Conservation (phyloP, 2,797 vertebrate species). For the Kryptolebias ocellatus region DNA sequence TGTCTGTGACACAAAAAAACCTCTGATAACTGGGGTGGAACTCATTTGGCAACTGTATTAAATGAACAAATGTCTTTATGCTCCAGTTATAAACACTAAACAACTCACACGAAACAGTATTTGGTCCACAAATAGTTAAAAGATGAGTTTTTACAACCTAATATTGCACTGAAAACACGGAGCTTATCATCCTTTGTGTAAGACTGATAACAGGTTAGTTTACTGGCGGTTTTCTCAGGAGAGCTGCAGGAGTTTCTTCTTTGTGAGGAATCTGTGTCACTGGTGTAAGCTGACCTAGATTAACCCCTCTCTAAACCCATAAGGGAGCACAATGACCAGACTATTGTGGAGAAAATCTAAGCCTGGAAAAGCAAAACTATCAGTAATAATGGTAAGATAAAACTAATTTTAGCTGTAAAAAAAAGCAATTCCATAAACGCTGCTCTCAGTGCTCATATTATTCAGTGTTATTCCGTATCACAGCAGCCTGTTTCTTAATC, state of each 20-base stretch:
- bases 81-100: conserved; percentile 19
- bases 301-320: conserved; percentile 53
- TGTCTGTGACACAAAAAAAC: conserved; percentile 61
- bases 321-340: conserved; percentile 22
- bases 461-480: background rate
- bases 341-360: background rate
- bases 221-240: conserved; percentile 7
- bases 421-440: background rate
- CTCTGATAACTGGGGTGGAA: conserved; percentile 75
- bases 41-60: conserved; percentile 57
- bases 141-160: background rate
- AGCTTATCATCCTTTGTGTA: conserved; percentile 4
- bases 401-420: background rate
- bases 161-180: too few relatives aligned
- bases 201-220: conserved; percentile 18
- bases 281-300: conserved; percentile 49
- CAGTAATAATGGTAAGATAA: background rate
- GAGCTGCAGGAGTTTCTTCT: conserved; percentile 42
- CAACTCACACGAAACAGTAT: conserved; percentile 36
- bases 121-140: conserved; percentile 14
- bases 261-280: conserved; percentile 63
- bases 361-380: background rate
- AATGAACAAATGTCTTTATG: conserved; percentile 51
- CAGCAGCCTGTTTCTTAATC: background rate
- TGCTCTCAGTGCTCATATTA: background rate